Conservation (phyloP, 2,888 invertebrate species). For the Phalangium opilio region DNA sequence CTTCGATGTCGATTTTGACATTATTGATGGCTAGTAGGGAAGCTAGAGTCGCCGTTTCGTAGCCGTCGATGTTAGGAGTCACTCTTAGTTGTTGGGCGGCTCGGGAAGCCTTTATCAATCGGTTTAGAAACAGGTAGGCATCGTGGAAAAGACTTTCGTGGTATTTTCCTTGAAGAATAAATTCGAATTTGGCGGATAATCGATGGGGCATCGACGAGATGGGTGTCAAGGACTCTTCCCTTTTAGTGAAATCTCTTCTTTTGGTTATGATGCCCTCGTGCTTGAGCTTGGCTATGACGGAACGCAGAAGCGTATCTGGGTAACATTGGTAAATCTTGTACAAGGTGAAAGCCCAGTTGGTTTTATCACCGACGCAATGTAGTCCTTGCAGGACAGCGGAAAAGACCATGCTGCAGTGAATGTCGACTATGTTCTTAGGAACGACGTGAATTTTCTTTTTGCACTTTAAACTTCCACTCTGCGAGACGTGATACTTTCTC, state of each 20-base stretch:
- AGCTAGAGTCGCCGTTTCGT: conserved; percentile 9
- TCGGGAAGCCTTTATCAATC: neutral
- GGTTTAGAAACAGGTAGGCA: conserved; percentile 4
- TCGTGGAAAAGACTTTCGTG: conserved; percentile 8
- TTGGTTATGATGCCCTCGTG: conserved; percentile 43
- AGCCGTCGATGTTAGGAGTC: conserved; percentile 5
- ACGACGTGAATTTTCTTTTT: conserved; percentile 25
- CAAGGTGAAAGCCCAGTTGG: conserved; percentile 47
- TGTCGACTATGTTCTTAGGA: conserved; percentile 35
- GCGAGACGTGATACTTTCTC: conserved; percentile 2
- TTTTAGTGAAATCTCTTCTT: conserved; percentile 34
- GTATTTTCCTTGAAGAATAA: conserved; percentile 9
- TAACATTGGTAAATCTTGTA: conserved; percentile 56
- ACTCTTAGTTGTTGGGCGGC: conserved; percentile 6
- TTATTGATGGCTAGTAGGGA: neutral
- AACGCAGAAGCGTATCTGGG: conserved; percentile 45
- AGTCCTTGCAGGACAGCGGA: conserved; percentile 34
- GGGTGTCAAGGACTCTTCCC: conserved; percentile 34
- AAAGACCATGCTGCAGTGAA: conserved; percentile 40
- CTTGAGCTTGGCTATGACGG: conserved; percentile 44
- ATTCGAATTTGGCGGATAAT: conserved; percentile 10
- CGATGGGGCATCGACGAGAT: conserved; percentile 37
- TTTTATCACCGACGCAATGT: conserved; percentile 36
- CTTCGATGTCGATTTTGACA: conserved; percentile 4
- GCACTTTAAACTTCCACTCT: neutral